phyloP scores from a whole-genome alignment of 2,888 invertebrate genomes.

The Drosophila emarginata region DNA sequence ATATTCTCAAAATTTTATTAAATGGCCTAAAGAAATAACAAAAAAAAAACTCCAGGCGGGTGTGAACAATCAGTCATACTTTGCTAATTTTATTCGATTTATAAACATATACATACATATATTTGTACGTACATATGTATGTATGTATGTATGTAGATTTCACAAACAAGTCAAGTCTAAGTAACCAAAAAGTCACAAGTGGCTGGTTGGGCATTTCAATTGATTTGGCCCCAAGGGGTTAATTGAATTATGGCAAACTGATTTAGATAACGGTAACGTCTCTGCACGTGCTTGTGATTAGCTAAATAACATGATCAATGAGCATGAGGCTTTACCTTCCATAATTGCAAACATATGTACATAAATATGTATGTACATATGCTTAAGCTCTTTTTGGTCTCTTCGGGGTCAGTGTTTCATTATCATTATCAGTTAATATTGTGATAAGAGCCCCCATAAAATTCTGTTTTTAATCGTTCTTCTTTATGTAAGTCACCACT shows the following conservation, averaged over 20 bases:
- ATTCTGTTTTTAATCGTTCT: not conserved
- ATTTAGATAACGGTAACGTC: conserved; percentile 44
- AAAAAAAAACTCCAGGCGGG: not conserved
- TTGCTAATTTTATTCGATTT: conserved; percentile 10
- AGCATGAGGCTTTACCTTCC: not conserved
- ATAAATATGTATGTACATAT: not conserved
- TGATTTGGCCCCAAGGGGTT: conserved; percentile 76
- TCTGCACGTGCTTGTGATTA: conserved; percentile 53
- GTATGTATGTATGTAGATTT: not conserved
- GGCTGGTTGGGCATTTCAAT: conserved; percentile 45
- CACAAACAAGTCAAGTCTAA: conserved; percentile 5
- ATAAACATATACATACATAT: not conserved
- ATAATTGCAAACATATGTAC: not conserved
- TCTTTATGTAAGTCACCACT: not conserved
- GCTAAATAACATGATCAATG: conserved; percentile 23
- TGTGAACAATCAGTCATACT: conserved; percentile 1
- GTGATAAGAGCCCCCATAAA: not conserved
- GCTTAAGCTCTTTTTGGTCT: conserved; percentile 7
- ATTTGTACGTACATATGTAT: not conserved
- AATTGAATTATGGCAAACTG: conserved; percentile 72
- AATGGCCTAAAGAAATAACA: not conserved
- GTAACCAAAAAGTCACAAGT: conserved; percentile 25
- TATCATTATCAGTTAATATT: conserved; percentile 26
- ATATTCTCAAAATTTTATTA: not conserved
- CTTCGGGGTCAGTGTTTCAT: conserved; percentile 32